These are phyloP conservation scores for Lagopus leucura DNA, from an alignment of 2,113 vertebrate species.

Conservation along the genomic window DNA sequence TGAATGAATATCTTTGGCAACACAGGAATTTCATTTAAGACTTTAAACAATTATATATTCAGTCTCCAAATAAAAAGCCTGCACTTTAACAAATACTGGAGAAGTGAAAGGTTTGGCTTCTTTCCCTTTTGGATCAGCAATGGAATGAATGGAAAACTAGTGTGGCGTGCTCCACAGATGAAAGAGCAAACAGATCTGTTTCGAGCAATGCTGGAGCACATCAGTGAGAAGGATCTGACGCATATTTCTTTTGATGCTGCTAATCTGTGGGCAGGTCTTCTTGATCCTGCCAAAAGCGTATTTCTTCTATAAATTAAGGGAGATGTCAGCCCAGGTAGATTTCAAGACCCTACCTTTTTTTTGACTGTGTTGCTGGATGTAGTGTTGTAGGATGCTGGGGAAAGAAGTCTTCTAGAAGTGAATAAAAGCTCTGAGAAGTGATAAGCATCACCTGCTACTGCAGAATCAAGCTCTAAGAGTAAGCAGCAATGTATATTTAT, in stretches of 20 bases:
- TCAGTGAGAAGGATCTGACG: neutral
- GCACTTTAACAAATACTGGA: slow-evolving; percentile 26
- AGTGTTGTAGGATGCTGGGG: neutral
- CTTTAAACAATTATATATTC: slow-evolving; percentile 46
- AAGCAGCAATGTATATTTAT: neutral
- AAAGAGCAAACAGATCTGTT: slow-evolving; percentile 30
- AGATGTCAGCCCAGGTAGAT: neutral
- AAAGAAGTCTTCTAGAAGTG: neutral
- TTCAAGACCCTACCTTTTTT: neutral
- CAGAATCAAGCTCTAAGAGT: neutral
- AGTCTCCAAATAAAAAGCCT: slow-evolving; percentile 40
- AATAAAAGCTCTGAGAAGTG: neutral
- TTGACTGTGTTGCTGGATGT: neutral
- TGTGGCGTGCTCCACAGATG: neutral
- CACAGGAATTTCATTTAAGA: slow-evolving; percentile 36
- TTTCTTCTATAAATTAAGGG: neutral
- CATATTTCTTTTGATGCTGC: neutral
- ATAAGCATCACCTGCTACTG: neutral
- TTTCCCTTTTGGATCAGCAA: slow-evolving; percentile 45
- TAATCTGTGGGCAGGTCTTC: neutral
- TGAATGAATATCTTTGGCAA: slow-evolving; percentile 52
- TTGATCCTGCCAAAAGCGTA: neutral
- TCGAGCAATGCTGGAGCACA: neutral
- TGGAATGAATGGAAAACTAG: slow-evolving; percentile 63
- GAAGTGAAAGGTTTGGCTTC: slow-evolving; percentile 59